phyloP scores from a whole-genome alignment of 2,797 vertebrate species.

The Labeo calbasu region DNA sequence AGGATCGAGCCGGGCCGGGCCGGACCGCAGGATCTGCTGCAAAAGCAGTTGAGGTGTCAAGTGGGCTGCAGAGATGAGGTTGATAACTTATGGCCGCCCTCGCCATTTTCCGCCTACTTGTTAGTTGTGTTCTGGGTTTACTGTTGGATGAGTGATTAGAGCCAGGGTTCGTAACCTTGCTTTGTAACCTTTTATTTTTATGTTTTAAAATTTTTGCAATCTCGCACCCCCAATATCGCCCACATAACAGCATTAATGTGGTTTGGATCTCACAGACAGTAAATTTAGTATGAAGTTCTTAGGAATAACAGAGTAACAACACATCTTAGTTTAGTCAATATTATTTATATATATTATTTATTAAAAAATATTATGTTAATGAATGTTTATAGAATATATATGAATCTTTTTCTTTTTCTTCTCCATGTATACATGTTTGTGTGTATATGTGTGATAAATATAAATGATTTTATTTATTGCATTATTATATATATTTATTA shows the following conservation, averaged over 20 bases:
- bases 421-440: too few species aligned
- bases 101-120: conserved; percentile 3
- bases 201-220: neutral
- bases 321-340: too few species aligned
- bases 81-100: conserved; percentile 19
- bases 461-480: too few species aligned
- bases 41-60: conserved; percentile 59
- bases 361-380: too few species aligned
- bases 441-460: too few species aligned
- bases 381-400: too few species aligned
- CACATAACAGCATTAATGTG: neutral
- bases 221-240: neutral
- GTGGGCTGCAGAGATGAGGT: neutral
- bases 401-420: too few species aligned
- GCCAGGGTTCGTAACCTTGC: neutral
- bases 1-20: conserved; percentile 44
- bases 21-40: conserved; percentile 60
- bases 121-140: conserved; percentile 17
- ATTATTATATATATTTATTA: too few species aligned
- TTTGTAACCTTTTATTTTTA: neutral
- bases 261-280: too few species aligned
- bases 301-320: too few species aligned
- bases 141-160: conserved; percentile 6
- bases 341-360: too few species aligned
- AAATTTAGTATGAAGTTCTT: too few species aligned